Evolutionary conservation across 2,113 vertebrate genomes (phyloP).

Genomic region (Erythrolamprus reginae): DNA sequence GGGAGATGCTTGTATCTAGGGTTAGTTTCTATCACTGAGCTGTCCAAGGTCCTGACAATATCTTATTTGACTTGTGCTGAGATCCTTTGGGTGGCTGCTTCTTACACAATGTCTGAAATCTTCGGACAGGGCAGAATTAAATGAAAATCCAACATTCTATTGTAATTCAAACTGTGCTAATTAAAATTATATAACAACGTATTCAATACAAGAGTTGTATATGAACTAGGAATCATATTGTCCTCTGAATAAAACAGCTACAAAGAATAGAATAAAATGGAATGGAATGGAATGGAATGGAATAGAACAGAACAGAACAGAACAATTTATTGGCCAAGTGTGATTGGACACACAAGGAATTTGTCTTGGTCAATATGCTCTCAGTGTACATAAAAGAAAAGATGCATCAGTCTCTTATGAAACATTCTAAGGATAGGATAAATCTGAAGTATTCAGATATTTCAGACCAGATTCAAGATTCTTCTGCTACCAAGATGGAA

Average conservation of each 20-base stretch:
- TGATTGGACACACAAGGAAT: too few species aligned
- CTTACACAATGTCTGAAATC: neutral
- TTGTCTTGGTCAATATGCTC: too few species aligned
- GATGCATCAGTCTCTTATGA: neutral
- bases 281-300: too few species aligned
- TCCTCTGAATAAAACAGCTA: neutral
- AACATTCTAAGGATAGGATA: neutral
- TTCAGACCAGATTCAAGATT: neutral
- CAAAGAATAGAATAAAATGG: too few species aligned
- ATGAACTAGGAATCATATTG: neutral
- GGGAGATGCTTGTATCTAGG: neutral
- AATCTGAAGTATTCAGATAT: neutral
- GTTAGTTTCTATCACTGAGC: neutral
- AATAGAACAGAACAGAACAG: too few species aligned
- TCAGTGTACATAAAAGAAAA: too few species aligned
- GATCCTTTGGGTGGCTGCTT: neutral
- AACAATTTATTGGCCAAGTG: too few species aligned
- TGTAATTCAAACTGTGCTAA: neutral
- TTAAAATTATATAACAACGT: neutral
- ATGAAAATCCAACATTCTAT: neutral
- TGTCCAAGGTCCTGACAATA: neutral
- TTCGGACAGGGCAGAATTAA: neutral
- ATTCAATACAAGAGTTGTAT: neutral
- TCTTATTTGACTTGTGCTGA: neutral
- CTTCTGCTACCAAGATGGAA: neutral